Evolutionary conservation across 1,140 invertebrate species (phyloP).

Genomic region (Nylanderia fulva): DNA sequence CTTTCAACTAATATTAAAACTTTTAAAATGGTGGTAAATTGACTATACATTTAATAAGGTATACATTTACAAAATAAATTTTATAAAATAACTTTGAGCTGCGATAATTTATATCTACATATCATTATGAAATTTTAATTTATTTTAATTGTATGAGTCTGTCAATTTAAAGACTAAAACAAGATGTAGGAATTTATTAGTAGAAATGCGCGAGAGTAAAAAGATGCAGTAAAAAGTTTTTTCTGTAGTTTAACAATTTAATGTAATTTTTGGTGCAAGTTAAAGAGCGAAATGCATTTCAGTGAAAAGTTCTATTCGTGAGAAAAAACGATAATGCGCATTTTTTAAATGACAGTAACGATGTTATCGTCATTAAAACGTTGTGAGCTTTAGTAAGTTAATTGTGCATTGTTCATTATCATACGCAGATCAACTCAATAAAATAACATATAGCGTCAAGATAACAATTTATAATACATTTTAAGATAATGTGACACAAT

Average conservation of each 20-base stretch:
- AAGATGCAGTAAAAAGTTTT: background rate
- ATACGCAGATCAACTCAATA: background rate
- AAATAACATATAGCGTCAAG: background rate
- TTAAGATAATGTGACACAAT: background rate
- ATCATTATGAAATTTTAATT: background rate
- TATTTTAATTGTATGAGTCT: background rate
- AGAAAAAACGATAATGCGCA: background rate
- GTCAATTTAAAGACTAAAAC: background rate
- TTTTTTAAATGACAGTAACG: background rate
- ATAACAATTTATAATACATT: conserved; percentile 7
- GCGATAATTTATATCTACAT: background rate
- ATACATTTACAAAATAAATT: background rate
- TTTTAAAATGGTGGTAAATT: too few species aligned
- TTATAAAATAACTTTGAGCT: too few species aligned
- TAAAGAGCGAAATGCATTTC: background rate
- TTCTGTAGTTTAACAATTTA: background rate
- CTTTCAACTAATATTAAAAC: background rate
- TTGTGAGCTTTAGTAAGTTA: background rate
- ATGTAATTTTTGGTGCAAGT: background rate
- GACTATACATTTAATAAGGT: background rate
- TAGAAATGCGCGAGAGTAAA: background rate
- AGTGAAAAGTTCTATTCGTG: background rate
- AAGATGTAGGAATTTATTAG: background rate
- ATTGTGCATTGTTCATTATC: background rate
- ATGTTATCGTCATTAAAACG: background rate